Evolutionary conservation across 64 coral and sea anemone species (phyloP).

Genomic region (Anthopleura sola): DNA sequence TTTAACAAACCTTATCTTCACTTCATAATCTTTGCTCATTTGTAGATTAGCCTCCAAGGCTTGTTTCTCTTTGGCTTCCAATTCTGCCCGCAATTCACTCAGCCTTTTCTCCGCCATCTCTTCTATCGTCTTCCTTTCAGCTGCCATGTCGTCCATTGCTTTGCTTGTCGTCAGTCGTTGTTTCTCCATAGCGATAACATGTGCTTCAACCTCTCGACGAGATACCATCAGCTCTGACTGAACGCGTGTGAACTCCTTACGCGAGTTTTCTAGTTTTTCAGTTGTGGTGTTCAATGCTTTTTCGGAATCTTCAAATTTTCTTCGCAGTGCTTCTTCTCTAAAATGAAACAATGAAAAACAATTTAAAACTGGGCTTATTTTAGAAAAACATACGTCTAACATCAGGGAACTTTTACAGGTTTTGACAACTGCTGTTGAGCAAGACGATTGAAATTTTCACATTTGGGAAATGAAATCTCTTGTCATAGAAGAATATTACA

Average conservation of each 20-base stretch:
- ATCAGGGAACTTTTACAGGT: too few species aligned
- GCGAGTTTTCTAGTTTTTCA: constrained; percentile 1
- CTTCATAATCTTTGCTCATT: constrained; percentile 7
- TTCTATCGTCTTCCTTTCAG: neutral
- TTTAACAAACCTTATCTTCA: neutral
- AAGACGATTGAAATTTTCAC: too few species aligned
- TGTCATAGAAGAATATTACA: too few species aligned
- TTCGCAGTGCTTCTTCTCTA: constrained; percentile 14
- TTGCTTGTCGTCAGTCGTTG: constrained; percentile 19
- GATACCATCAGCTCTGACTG: constrained; percentile 14
- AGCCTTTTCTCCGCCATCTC: neutral
- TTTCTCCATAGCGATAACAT: constrained; percentile 19
- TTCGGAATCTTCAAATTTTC: neutral
- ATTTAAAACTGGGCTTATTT: neutral
- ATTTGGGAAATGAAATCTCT: too few species aligned
- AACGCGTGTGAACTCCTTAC: constrained; percentile 4
- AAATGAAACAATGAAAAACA: neutral
- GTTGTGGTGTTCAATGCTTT: neutral
- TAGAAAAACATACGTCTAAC: too few species aligned
- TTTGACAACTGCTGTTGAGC: too few species aligned
- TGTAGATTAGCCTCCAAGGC: neutral
- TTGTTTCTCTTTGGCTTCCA: constrained; percentile 11
- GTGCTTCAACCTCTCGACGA: constrained; percentile 23
- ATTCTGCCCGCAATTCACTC: constrained; percentile 4
- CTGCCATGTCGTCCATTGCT: constrained; percentile 16